Conservation (phyloP, 2,888 invertebrate genomes). For the Heteromyza rotundicornis region DNA sequence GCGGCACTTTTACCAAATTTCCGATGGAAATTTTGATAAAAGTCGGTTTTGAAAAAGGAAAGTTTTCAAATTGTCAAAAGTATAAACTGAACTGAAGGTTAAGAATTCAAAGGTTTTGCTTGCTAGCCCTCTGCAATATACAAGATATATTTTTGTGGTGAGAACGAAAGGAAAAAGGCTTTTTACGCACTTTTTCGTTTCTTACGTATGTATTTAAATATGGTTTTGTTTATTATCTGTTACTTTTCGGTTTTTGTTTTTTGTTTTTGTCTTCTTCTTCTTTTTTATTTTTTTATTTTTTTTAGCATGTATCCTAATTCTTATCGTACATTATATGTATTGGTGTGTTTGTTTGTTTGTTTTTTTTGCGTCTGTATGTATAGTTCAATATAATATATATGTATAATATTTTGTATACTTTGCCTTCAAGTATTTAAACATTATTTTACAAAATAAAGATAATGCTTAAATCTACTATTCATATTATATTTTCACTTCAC, state of each 20-base stretch:
- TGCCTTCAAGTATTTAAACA: background rate
- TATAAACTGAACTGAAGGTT: too few relatives aligned
- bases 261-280: conserved; percentile 7
- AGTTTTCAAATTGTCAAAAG: too few relatives aligned
- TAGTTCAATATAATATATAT: background rate
- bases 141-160: background rate
- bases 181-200: conserved; percentile 4
- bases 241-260: conserved; percentile 1
- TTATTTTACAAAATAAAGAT: conserved; percentile 7
- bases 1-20: too few relatives aligned
- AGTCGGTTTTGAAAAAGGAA: too few relatives aligned
- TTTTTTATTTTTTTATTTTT: conserved; percentile 17
- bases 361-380: background rate
- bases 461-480: background rate
- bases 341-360: background rate
- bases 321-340: conserved; percentile 25
- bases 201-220: conserved; percentile 9
- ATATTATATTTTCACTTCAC: background rate
- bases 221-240: too few relatives aligned
- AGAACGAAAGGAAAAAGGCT: conserved; percentile 2
- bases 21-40: too few relatives aligned
- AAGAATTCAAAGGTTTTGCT: background rate
- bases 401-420: background rate
- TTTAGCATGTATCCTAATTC: conserved; percentile 18
- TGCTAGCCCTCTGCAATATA: background rate